Conservation (phyloP, 2,888 invertebrate genomes). For the Corythucha ciliata region DNA sequence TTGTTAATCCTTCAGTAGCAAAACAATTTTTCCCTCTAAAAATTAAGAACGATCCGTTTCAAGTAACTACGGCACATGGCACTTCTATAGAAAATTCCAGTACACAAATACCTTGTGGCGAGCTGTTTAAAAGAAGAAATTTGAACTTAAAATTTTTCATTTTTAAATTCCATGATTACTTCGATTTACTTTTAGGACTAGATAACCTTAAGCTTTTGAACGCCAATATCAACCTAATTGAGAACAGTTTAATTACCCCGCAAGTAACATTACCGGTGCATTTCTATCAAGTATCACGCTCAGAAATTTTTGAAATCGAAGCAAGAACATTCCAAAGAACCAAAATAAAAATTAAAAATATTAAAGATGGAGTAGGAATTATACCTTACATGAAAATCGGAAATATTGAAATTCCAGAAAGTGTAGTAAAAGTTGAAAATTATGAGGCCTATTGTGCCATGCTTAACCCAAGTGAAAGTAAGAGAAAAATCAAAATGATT, state of each 20-base stretch:
- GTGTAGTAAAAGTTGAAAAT: not conserved
- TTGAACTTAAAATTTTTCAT: constrained; percentile 9
- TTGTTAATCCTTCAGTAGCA: constrained; percentile 5
- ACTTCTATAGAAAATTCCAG: not conserved
- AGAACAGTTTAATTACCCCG: not conserved
- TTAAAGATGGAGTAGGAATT: constrained; percentile 1
- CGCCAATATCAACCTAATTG: not conserved
- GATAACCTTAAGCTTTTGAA: constrained; percentile 3
- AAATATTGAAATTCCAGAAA: constrained; percentile 5
- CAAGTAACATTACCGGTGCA: not conserved
- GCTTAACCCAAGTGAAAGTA: constrained; percentile 7
- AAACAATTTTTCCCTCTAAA: constrained; percentile 2
- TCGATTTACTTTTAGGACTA: constrained; percentile 9
- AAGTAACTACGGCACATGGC: constrained; percentile 4
- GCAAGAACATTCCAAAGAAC: not conserved
- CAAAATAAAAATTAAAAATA: not conserved
- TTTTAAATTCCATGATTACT: constrained; percentile 2
- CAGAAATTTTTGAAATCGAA: not conserved
- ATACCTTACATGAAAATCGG: constrained; percentile 2
- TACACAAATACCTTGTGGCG: constrained; percentile 5
- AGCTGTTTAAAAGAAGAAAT: constrained; percentile 5
- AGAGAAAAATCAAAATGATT: too few relatives aligned
- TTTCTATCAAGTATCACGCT: not conserved
- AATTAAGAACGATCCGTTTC: constrained; percentile 3
- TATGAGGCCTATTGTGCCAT: not conserved